Evolutionary conservation across 2,888 invertebrate genomes (phyloP).

Genomic region (Slavum lentiscoides): DNA sequence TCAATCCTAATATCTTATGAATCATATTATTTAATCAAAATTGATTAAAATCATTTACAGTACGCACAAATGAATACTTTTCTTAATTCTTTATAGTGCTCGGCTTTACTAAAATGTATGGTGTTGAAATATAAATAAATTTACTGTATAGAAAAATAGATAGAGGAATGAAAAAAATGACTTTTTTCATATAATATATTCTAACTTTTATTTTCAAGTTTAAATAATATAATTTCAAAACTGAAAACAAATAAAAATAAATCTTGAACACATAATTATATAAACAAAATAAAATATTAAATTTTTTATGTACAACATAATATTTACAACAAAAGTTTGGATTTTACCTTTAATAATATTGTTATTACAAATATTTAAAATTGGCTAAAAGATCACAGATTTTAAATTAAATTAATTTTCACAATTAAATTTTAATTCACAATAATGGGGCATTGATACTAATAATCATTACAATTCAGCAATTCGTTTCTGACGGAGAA

Average conservation of each 20-base stretch:
- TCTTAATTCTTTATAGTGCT: too few relatives aligned
- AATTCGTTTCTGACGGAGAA: slow-evolving; percentile 1
- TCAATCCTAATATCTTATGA: too few relatives aligned
- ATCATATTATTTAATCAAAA: too few relatives aligned
- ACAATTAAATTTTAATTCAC: background rate
- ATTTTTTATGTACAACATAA: slow-evolving; percentile 25
- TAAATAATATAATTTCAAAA: slow-evolving; percentile 36
- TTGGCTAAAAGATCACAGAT: slow-evolving; percentile 34
- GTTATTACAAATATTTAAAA: slow-evolving; percentile 35
- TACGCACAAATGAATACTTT: too few relatives aligned
- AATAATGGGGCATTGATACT: background rate
- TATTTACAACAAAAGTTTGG: slow-evolving; percentile 29
- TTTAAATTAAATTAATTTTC: slow-evolving; percentile 11
- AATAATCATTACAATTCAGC: background rate
- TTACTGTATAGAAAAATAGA: background rate
- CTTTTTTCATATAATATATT: slow-evolving; percentile 3
- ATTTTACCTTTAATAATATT: slow-evolving; percentile 3
- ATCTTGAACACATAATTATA: slow-evolving; percentile 37
- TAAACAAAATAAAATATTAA: slow-evolving; percentile 30
- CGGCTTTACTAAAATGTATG: too few relatives aligned
- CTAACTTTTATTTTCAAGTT: slow-evolving; percentile 15
- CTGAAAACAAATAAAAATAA: slow-evolving; percentile 31
- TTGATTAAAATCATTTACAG: too few relatives aligned
- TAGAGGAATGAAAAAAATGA: background rate
- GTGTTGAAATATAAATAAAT: too few relatives aligned